These are phyloP conservation scores for Blastomussa wellsi DNA, from an alignment of 92 coral and sea anemone species.

Conservation along the genomic window DNA sequence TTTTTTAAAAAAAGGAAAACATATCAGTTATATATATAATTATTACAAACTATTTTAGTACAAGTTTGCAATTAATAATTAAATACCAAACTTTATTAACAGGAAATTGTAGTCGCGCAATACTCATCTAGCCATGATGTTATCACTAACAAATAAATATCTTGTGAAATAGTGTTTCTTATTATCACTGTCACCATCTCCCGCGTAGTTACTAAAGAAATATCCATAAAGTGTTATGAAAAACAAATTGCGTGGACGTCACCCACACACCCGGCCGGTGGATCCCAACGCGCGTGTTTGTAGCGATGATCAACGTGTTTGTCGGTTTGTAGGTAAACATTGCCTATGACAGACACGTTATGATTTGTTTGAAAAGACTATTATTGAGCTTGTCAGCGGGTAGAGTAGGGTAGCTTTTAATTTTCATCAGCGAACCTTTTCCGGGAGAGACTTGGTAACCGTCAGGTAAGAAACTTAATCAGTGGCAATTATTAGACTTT, in stretches of 20 bases:
- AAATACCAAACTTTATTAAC: not conserved
- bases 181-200: not conserved
- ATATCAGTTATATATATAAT: too few relatives aligned
- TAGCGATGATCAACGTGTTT: not conserved
- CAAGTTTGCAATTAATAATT: not conserved
- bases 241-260: not conserved
- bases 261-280: not conserved
- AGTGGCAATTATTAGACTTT: conserved; percentile 5
- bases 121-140: not conserved
- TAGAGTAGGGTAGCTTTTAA: not conserved
- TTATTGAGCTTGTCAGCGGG: not conserved
- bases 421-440: not conserved
- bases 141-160: not conserved
- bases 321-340: not conserved
- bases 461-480: conserved; percentile 11
- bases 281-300: not conserved
- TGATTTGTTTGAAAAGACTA: not conserved
- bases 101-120: not conserved
- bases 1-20: not conserved
- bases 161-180: not conserved
- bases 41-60: not conserved
- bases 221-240: not conserved
- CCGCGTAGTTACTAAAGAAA: not conserved
- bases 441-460: not conserved
- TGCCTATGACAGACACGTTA: not conserved